These are phyloP conservation scores for Redunca redunca DNA, from an alignment of 2,113 vertebrate species.

Conservation along the genomic window DNA sequence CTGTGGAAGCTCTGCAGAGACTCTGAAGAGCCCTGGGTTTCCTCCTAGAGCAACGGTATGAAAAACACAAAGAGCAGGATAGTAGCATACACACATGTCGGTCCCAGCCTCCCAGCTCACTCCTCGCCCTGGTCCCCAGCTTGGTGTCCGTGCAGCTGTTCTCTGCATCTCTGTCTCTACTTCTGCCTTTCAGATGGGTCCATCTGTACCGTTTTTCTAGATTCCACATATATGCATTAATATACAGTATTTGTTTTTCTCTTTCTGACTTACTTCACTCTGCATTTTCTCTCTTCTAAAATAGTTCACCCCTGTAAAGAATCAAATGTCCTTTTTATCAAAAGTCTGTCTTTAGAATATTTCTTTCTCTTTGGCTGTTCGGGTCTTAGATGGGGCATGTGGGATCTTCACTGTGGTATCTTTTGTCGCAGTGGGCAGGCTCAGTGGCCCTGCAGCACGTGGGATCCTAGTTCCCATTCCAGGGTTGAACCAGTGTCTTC, in stretches of 20 bases:
- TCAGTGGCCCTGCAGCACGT: neutral
- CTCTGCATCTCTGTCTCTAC: neutral
- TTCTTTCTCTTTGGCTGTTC: neutral
- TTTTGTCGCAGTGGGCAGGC: fast-evolving
- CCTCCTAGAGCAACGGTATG: too few species aligned
- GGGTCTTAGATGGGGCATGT: neutral
- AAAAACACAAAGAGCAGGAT: neutral
- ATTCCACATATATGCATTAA: neutral
- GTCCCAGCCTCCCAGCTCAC: neutral
- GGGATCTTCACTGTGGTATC: neutral
- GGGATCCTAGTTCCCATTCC: neutral
- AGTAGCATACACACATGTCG: fast-evolving
- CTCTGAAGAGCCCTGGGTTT: neutral
- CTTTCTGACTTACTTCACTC: neutral
- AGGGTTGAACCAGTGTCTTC: neutral
- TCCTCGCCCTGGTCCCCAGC: fast-evolving
- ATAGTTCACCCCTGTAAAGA: neutral
- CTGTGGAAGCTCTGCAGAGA: neutral
- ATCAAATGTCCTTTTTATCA: neutral
- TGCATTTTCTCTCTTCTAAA: neutral
- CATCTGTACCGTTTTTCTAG: neutral
- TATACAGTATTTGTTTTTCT: neutral
- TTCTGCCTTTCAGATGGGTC: neutral
- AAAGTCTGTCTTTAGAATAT: neutral
- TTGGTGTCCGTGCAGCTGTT: neutral